Evolutionary conservation across 2,113 vertebrate genomes (phyloP), one percentile per base, ranked within the genome.

Genomic region (Sula dactylatra): DNA sequence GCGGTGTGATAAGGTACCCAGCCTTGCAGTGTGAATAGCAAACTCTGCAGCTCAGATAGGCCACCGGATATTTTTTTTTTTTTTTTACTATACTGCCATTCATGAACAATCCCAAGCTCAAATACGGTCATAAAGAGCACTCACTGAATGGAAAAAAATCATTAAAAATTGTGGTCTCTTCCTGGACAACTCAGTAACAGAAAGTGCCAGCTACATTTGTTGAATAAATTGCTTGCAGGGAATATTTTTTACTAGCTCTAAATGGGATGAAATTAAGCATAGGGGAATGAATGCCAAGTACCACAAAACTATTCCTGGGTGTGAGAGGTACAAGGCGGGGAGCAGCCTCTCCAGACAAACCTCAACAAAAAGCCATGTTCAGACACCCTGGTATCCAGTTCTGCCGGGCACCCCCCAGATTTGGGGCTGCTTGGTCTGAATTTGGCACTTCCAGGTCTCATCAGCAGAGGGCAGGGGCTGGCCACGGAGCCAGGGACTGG

Each of bases 241-340:
- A 96, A 83, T 70, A 94, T 74, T 88, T 96, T 97, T 97, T 90
- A 95, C 93, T 91, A 86, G 95, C 81, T 96, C 95, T 95, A 95
- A 96, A 96, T 80, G 64, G 89, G 89, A 93, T 86, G 82, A 94
- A 96, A 97, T 95, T 97, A 95, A 91, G 70, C 74, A 1, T 62
- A 76, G 66, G 86, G 78, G 65, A 81, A 91, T 42, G 89, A 91
- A 87, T 80, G 96, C 95, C 94, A 94, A 95, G 91, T 58, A 90
- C 79, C 64, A 78, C 91, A 94, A 69, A 91, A 81, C 55, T 62
- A 1, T 76, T 93, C 87, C 89, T 93, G 94, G 89, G 87, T 82
- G 93, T 74, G 89, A 94, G 95, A 92, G 84, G 81, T 91, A 47
- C 9, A 34, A 58, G 81, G 45, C 3, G 3, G 67, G 81, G 82